Percentiles rank a stretch among this genome's conserved stretches.
Evolutionary conservation across 2,113 vertebrate genomes (phyloP).

Genomic region (Eptesicus fuscus): DNA sequence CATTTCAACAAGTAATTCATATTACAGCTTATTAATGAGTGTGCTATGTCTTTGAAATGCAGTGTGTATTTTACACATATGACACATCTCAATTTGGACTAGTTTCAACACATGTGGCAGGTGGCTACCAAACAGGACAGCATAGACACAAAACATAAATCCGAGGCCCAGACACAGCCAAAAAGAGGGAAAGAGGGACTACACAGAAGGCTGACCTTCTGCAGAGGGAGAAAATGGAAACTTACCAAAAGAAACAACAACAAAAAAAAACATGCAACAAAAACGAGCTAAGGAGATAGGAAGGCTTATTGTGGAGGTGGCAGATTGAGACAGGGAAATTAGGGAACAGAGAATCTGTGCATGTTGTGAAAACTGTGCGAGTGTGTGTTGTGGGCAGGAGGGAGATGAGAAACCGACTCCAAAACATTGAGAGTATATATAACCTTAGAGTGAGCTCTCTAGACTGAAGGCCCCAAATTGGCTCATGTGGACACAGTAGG

Average conservation of each 20-base stretch:
- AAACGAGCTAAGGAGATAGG: background rate
- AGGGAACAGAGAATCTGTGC: background rate
- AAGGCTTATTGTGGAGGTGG: background rate
- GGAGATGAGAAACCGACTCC: background rate
- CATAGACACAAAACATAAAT: background rate
- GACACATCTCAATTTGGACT: background rate
- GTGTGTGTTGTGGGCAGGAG: background rate
- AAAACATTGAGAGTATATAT: background rate
- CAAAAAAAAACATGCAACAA: background rate
- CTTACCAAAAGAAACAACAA: background rate
- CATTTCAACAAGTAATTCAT: background rate
- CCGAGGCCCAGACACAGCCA: background rate
- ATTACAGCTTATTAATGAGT: background rate
- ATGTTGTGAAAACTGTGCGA: background rate
- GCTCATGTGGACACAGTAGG: accelerated
- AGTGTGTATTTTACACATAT: background rate
- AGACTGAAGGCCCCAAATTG: background rate
- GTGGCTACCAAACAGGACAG: background rate
- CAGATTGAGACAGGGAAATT: background rate
- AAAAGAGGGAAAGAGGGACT: background rate
- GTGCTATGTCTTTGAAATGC: background rate
- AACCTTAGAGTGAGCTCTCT: background rate
- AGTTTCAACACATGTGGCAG: background rate
- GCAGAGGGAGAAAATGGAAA: background rate
- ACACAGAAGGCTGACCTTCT: background rate